Conservation (phyloP, 2,113 vertebrate genomes). For the Callopanchax toddi region DNA sequence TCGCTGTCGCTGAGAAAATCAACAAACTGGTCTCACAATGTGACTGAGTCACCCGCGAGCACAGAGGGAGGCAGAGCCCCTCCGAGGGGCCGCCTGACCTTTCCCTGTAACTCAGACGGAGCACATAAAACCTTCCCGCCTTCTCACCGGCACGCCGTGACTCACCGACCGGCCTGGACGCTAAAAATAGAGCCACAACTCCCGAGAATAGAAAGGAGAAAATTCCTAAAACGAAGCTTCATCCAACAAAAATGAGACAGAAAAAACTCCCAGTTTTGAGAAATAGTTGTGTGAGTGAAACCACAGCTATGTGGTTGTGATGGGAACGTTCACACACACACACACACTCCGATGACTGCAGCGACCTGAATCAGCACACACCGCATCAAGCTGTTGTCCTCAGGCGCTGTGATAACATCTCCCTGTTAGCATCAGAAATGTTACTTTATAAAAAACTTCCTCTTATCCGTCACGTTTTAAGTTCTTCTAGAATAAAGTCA, state of each 20-base stretch:
- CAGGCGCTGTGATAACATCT: slow-evolving; percentile 17
- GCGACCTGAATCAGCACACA: not conserved
- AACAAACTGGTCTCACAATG: slow-evolving; percentile 9
- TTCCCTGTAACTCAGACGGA: slow-evolving; percentile 8
- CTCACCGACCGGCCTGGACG: slow-evolving; percentile 42
- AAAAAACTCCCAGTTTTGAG: slow-evolving; percentile 6
- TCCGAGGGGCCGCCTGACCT: slow-evolving; percentile 15
- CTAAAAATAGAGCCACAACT: slow-evolving; percentile 59
- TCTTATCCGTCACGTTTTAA: too few species aligned
- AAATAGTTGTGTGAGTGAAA: slow-evolving; percentile 40
- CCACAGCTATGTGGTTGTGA: slow-evolving; percentile 22
- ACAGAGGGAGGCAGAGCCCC: slow-evolving; percentile 8
- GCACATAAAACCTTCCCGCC: slow-evolving; percentile 9
- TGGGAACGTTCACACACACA: slow-evolving; percentile 14
- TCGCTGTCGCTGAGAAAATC: slow-evolving; percentile 17
- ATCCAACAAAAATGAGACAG: slow-evolving; percentile 47
- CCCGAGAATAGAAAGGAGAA: slow-evolving; percentile 60
- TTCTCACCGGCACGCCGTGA: slow-evolving; percentile 44
- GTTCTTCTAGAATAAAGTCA: too few species aligned
- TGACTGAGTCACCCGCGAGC: slow-evolving; percentile 18
- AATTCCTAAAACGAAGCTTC: slow-evolving; percentile 38
- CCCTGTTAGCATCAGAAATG: slow-evolving; percentile 6
- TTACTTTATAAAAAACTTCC: slow-evolving; percentile 17
- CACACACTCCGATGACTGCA: slow-evolving; percentile 5
- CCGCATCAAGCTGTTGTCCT: slow-evolving; percentile 35